Base-by-base conservation (phyloP, 2,888 invertebrate species). In the Sepioteuthis lessoniana region DNA sequence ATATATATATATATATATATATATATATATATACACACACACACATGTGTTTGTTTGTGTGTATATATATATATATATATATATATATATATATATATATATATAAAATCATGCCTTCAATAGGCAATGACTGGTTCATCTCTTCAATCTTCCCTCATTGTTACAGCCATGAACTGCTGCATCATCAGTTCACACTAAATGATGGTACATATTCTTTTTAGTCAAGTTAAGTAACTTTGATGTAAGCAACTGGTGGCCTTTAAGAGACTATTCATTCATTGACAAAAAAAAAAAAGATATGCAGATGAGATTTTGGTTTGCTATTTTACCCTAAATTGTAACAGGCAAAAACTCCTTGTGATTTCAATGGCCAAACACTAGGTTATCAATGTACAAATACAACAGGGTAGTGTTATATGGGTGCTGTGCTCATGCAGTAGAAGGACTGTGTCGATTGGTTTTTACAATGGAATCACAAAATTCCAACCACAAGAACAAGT, bases 401-500 rank as follows among this genome's bases (percentile, higher is more conserved):
- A 76, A 76, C n/a, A 76, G n/a, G 76, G 31, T 31, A 76, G n/a
- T 10, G n/a, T 76, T 2, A 19, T 76, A n/a, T n/a, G 76, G n/a
- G 76, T 76, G n/a, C n/a, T 76, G 76, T 76, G 76, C n/a, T 76
- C 76, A 35, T 76, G 76, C n/a, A 76, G n/a, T 76, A 13, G n/a
- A 76, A 76, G n/a, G n/a, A 31, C n/a, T n/a, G n/a, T n/a, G n/a
- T 76, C n/a, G n/a, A n/a, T n/a, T 76, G 76, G 13, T 31, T 76
- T 55, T 76, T n/a, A 76, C n/a, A 13, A 35, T 76, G n/a, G 76
- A 35, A 13, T 76, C n/a, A n/a, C 76, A 35, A 35, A n/a, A 76
- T 76, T 76, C 76, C 19, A 76, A 76, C 76, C 76, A 76, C 76
- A 76, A 76, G n/a, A 76, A 76, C n/a, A 55, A n/a, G n/a, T 76